Base-by-base conservation (phyloP, 2,113 vertebrate genomes). In the Python bivittatus region DNA sequence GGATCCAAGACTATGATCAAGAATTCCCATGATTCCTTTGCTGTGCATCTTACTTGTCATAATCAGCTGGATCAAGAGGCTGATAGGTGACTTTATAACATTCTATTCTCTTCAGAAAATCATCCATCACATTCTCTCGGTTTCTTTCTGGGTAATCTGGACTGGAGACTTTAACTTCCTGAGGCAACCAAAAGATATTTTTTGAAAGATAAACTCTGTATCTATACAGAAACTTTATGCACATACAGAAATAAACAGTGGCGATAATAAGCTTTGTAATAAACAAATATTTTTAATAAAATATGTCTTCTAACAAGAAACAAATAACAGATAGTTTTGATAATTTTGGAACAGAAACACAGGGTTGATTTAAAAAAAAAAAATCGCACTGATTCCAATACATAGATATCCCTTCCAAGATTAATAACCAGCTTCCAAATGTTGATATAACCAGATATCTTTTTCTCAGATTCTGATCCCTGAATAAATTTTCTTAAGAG, bases 91-190 rank as follows among this genome's bases (percentile, higher is more conserved):
- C 98, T 96, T 99, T 98, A 97, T 99, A 99, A 97, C 99, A 99
- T 96, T 99, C 99, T 1, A 99, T 99, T 91, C 99, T 98, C 97
- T 99, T 99, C 85, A 99, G 98, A 96, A 99, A 99, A 95, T 99
- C 99, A 22, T 98, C 99, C 99, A 99, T 99, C 57, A 99, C 99
- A 1, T 98, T 98, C 95, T 99, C 99, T 95, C 99, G 93, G 97
- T 99, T 97, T 88, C 98, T 98, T 94, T 99, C 99, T 0, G 99
- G 99, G 94, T 99, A 99, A 94, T 99, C 99, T 0, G 99, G 99
- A 95, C 99, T 99, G 25, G 99, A 99, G 91, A 99, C 99, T 93
- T 99, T 99, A 93, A 99, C 99, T 96, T 99, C 99, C 99, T 99
- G 96, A 57, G 61, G 15, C 6, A 90, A 94, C 57, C 95, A 57